Evolutionary conservation across 2,113 vertebrate species (phyloP).

Genomic region (Tragelaphus scriptus): DNA sequence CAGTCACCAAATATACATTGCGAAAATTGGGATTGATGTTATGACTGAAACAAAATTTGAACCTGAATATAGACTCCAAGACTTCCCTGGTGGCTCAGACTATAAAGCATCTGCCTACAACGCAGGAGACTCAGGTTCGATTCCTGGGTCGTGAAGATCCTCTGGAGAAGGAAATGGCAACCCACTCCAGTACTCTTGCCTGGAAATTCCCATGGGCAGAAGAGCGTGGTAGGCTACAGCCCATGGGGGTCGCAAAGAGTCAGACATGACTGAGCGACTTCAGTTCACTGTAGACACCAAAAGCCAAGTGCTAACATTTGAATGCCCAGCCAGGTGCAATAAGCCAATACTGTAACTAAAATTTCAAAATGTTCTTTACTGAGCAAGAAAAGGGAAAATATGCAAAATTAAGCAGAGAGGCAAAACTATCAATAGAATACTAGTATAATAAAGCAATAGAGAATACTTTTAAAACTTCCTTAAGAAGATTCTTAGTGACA

Average conservation of each 20-base stretch:
- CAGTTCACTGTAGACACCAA: neutral
- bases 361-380: neutral
- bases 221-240: neutral
- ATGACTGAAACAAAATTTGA: neutral
- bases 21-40: neutral
- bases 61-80: neutral
- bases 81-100: neutral
- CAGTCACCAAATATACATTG: neutral
- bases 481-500: neutral
- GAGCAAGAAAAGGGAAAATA: neutral
- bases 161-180: neutral
- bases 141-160: neutral
- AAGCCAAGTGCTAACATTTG: neutral
- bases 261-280: rapidly evolving
- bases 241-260: rapidly evolving
- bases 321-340: neutral
- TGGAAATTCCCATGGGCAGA: neutral
- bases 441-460: neutral
- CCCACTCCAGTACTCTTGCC: neutral
- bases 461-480: neutral
- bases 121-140: neutral
- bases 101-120: neutral
- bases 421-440: neutral
- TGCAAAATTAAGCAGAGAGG: neutral
- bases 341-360: neutral